Evolutionary conservation across 1,140 invertebrate species (phyloP).

Genomic region (Heterodera schachtii): DNA sequence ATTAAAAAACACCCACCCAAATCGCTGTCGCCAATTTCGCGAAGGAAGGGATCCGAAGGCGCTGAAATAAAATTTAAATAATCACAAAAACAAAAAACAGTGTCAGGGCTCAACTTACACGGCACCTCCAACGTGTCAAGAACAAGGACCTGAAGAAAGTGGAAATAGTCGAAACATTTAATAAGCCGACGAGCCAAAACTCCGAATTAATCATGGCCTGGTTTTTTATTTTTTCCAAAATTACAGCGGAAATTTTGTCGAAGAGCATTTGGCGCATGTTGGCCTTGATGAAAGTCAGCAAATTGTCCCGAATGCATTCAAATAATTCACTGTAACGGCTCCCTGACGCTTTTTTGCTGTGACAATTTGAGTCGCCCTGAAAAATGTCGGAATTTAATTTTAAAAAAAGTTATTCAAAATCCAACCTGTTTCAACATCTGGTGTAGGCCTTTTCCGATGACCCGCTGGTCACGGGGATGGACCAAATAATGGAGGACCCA

Average conservation of each 20-base stretch:
- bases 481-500: constrained; percentile 80
- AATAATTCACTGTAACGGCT: constrained; percentile 48
- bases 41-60: constrained; percentile 33
- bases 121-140: constrained; percentile 5
- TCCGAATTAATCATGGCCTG: too few species aligned
- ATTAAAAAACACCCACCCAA: background rate
- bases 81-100: constrained; percentile 9
- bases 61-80: constrained; percentile 28
- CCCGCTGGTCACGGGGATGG: constrained; percentile 73
- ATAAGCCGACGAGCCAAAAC: background rate
- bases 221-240: background rate
- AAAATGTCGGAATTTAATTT: constrained; percentile 12
- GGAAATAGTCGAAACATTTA: background rate
- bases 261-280: constrained; percentile 52
- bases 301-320: constrained; percentile 39
- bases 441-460: constrained; percentile 44
- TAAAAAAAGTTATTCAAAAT: background rate
- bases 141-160: background rate
- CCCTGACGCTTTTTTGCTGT: constrained; percentile 39
- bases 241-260: constrained; percentile 49
- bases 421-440: constrained; percentile 47
- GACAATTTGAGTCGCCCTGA: constrained; percentile 48
- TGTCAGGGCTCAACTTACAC: background rate
- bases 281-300: constrained; percentile 48
- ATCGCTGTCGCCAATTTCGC: constrained; percentile 39